Base-by-base conservation (phyloP, 2,888 invertebrate genomes). In the Stramonita haemastoma region DNA sequence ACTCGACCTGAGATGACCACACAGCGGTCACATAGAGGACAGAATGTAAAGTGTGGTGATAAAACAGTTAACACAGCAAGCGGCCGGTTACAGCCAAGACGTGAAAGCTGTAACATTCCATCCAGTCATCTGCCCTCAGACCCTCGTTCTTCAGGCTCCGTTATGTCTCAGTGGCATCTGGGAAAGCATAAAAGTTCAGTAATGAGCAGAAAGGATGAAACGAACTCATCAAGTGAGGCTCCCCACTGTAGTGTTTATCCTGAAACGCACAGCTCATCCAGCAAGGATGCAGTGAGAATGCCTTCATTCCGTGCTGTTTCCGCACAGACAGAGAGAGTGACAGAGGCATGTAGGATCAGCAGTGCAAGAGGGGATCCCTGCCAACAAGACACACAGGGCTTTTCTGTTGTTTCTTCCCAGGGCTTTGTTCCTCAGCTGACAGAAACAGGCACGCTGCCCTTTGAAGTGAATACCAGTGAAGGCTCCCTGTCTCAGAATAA, bases 361-460 rank as follows among this genome's bases (percentile, higher is more conserved):
- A 83, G 36, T 46, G 46, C 36, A 26, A 46, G 81, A 83, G 11
- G 22, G 81, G 81, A 83, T 46, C 26, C 81, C 46, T 22, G 11
- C 46, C 84, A 85, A 13, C 84, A 56, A 85, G 34, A 87, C 34
- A 83, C 88, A 17, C 88, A 83, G 60, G 83, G 88, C 5, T 88
- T 88, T 79, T 26, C 70, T 66, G 17, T 36, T 66, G 11, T 34
- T 36, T 81, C 34, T 70, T 83, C 88, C 22, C 88, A 88, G 34
- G 88, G 83, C 36, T 88, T 88, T 83, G 57, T 66, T 83, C 88
- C 88, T 11, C 83, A 29, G 66, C 29, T 57, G 19, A 17, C 32
- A 26, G 83, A 81, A 26, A 56, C 1, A 6, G 81, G 11, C 73
- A 70, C 46, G 26, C n/a, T 87, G 73, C 36, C 73, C 19, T 73